Evolutionary conservation across 1,140 invertebrate genomes (phyloP).

Genomic region (Samia ricini): DNA sequence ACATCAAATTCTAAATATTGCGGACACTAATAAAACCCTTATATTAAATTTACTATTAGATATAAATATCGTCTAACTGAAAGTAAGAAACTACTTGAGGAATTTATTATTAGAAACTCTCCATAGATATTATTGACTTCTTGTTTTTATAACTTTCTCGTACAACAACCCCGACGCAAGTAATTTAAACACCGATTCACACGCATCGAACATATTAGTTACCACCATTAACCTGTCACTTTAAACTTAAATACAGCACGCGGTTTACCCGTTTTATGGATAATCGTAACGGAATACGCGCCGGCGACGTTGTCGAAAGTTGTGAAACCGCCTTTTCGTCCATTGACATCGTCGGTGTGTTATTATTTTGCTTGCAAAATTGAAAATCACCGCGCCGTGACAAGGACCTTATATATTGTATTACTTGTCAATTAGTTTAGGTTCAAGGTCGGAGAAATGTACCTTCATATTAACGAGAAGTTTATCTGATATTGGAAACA

Average conservation of each 20-base stretch:
- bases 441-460: not conserved
- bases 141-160: not conserved
- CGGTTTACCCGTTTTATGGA: not conserved
- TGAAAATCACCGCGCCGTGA: not conserved
- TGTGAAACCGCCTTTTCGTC: not conserved
- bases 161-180: not conserved
- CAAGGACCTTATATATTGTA: not conserved
- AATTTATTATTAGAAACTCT: not conserved
- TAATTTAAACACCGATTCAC: not conserved
- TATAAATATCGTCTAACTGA: not conserved
- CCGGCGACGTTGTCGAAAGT: not conserved
- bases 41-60: not conserved
- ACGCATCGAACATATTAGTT: not conserved
- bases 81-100: not conserved
- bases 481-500: not conserved
- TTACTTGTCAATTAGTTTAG: not conserved
- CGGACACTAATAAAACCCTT: too few species aligned
- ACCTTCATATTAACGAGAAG: too few species aligned
- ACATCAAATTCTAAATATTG: too few species aligned
- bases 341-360: not conserved
- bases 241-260: not conserved
- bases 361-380: not conserved
- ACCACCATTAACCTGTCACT: not conserved
- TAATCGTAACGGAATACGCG: not conserved
- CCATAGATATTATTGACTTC: not conserved